Evolutionary conservation across 2,888 invertebrate genomes (phyloP), one percentile per base, ranked within the genome.

Genomic region (Spodoptera littoralis): DNA sequence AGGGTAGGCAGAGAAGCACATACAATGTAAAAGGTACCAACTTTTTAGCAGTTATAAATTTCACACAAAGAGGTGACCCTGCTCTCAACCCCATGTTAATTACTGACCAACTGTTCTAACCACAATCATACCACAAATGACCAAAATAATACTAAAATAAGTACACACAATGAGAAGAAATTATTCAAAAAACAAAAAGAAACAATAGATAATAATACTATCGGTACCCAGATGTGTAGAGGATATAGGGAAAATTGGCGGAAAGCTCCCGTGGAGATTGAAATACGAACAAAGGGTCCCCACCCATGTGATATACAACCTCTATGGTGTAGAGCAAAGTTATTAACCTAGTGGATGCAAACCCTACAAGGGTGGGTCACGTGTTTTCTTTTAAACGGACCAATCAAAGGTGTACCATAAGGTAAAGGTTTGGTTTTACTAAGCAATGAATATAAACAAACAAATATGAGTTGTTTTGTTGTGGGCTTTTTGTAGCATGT

Each of bases 161-260:
- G 48, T 49, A 60, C 42, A 67, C 13, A 9, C 12, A 47, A 30
- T 57, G 36, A 12, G 54, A 55, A 43, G 56, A 52, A 75, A 70
- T 70, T 58, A 71, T 67, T 76, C 50, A 60, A 75, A 75, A 70
- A 74, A 64, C 64, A 18, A 18, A 18, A 18, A 18, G 18, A 18
- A 18, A 18, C 18, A 18, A 8, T 1, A 8, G 36, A 75, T 67
- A 67, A 67, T 61, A 65, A 36, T 71, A 66, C 53, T 57, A 61
- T 70, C 59, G 60, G 54, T 50, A 61, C 53, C 64, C 71, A 74
- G 64, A 67, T 76, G 74, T 60, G 64, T 61, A 64, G 59, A 61
- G 76, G 64, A 64, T 76, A 71, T 75, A 54, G 56, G 60, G 62
- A 41, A 70, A 75, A 76, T 70, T 64, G 76, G 76, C 63, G 71